Base-by-base conservation (phyloP, 2,888 invertebrate genomes). In the Tenodera sinensis region DNA sequence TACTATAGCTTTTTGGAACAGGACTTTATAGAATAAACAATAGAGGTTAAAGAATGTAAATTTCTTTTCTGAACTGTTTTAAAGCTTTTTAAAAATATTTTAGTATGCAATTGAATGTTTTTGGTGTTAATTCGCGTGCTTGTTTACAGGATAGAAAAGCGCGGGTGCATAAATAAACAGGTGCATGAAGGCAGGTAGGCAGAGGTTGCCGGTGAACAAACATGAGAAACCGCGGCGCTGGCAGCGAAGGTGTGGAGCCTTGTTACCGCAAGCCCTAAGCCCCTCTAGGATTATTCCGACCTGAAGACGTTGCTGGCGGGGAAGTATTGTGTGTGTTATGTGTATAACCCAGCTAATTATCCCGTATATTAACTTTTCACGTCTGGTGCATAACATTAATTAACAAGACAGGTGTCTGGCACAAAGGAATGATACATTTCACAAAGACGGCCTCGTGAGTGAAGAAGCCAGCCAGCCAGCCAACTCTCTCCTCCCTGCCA, bases 361-460 rank as follows among this genome's bases (percentile, higher is more conserved):
- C 85, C 88, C 27, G 27, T 54, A 47, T 85, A 89, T 88, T 88
- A 89, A 88, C 89, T 89, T 89, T 86, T 89, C 89, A 88, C 81
- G 87, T 88, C 88, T 89, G 47, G 54, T 54, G 84, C 85, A 84
- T 88, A 86, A 84, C 83, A 30, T 85, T 89, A 89, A 89, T 89
- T 89, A 89, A 89, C 89, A 89, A 71, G 89, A 88, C 89, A 89
- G 89, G 88, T 89, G 89, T 89, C 89, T 85, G 83, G 86, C 83
- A 85, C 54, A 89, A 89, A 89, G 89, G 85, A 89, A 89, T 89
- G 89, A 89, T 89, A 89, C 89, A 86, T 89, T 83, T 88, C 88
- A 71, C 54, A 71, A 71, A 71, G 54, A 71, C 54, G 54, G 54
- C 54, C 54, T 71, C 54, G 54, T 71, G 25, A 71, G 54, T 71